Percentiles rank a stretch among this genome's conserved stretches.
Evolutionary conservation across 1,140 invertebrate species (phyloP).

Genomic region (Eurosta solidaginis): DNA sequence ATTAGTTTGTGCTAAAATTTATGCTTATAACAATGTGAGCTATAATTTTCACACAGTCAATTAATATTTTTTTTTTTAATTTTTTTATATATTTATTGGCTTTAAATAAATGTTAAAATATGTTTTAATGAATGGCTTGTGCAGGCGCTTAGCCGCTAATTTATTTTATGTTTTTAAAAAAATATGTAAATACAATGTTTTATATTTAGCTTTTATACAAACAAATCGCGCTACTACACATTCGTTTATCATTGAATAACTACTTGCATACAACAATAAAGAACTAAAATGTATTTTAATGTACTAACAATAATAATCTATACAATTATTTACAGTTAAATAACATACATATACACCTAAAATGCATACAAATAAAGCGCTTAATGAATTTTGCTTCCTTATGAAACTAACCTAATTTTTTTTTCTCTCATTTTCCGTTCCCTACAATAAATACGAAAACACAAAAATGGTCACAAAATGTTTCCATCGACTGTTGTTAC

Average conservation of each 20-base stretch:
- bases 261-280: not conserved
- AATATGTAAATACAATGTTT: not conserved
- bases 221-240: not conserved
- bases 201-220: not conserved
- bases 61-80: not conserved
- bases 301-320: too few relatives aligned
- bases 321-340: too few relatives aligned
- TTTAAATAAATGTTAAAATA: not conserved
- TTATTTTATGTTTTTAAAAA: not conserved
- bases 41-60: too few relatives aligned
- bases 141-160: not conserved
- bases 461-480: not conserved
- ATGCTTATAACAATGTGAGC: too few relatives aligned
- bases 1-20: too few relatives aligned
- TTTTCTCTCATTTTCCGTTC: constrained; percentile 2
- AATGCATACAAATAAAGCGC: not conserved
- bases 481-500: not conserved
- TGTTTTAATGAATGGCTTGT: not conserved
- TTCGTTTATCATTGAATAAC: not conserved
- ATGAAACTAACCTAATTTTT: not conserved
- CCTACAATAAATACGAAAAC: not conserved
- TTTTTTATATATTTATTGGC: not conserved
- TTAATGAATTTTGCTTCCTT: not conserved
- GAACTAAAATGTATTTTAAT: not conserved
- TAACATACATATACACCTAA: not conserved